phyloP scores from a whole-genome alignment of 2,797 vertebrate species.

The Heliangelus exortis region DNA sequence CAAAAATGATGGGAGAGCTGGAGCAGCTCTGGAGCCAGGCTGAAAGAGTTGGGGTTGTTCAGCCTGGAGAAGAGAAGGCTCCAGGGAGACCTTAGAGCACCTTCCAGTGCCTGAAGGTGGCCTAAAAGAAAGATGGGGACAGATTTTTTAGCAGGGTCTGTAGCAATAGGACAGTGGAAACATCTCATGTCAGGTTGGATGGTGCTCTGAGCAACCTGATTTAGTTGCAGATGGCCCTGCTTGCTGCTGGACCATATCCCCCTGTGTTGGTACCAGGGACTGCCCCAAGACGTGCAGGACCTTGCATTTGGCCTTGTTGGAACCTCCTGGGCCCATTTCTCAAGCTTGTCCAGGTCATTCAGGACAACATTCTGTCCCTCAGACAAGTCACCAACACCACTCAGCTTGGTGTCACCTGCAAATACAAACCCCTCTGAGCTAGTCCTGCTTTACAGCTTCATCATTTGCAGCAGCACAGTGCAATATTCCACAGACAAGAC shows the following conservation, averaged over 20 bases:
- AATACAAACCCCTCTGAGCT: neutral
- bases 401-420: neutral
- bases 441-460: neutral
- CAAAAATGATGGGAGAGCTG: rapidly evolving
- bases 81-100: rapidly evolving
- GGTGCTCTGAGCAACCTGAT: rapidly evolving
- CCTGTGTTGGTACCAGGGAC: no score
- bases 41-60: neutral
- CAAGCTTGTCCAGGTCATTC: no score
- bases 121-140: neutral
- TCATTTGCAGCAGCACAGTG: rapidly evolving
- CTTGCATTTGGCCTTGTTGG: no score
- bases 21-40: neutral
- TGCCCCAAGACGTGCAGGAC: no score
- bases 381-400: rapidly evolving
- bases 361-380: neutral
- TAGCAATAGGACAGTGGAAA: rapidly evolving
- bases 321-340: no score
- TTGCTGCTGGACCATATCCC: neutral
- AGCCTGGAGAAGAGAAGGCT: neutral
- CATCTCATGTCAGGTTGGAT: rapidly evolving
- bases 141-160: neutral
- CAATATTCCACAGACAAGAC: neutral
- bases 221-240: rapidly evolving
- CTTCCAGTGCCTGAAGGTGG: no score